A percentile compares a stretch with the other conserved stretches of the same genome.
Evolutionary conservation across 2,113 vertebrate species (phyloP).

Genomic region (Cheirogaleus medius): DNA sequence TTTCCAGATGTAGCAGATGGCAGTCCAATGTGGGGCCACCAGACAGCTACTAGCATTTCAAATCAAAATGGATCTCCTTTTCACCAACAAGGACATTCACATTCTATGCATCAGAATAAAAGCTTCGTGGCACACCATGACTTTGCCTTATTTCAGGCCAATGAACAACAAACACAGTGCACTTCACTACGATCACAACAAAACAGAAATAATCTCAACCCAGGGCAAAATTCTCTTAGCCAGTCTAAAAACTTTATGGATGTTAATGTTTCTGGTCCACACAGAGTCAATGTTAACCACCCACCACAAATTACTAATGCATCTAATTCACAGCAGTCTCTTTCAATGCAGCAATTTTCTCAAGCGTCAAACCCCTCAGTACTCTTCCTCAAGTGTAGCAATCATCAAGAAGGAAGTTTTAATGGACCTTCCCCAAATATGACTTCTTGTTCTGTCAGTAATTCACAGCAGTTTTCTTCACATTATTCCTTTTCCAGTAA

Average conservation of each 20-base stretch:
- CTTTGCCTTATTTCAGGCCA: slow-evolving; percentile 94
- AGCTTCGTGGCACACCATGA: slow-evolving; percentile 90
- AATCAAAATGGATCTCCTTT: slow-evolving; percentile 90
- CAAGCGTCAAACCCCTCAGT: slow-evolving; percentile 86
- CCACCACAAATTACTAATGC: slow-evolving; percentile 85
- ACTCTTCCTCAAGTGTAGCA: slow-evolving; percentile 86
- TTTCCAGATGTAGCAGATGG: slow-evolving; percentile 93
- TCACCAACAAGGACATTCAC: slow-evolving; percentile 91
- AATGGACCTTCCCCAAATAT: slow-evolving; percentile 88
- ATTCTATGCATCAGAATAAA: slow-evolving; percentile 91
- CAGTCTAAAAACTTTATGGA: slow-evolving; percentile 92
- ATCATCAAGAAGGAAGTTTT: slow-evolving; percentile 86
- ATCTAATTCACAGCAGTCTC: slow-evolving; percentile 86
- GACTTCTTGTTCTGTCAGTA: slow-evolving; percentile 90
- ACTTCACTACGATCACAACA: slow-evolving; percentile 84
- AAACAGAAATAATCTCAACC: slow-evolving; percentile 85
- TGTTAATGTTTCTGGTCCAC: slow-evolving; percentile 85
- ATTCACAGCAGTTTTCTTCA: slow-evolving; percentile 88
- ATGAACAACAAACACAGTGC: slow-evolving; percentile 88
- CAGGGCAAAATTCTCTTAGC: slow-evolving; percentile 85
- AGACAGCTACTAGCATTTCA: slow-evolving; percentile 85
- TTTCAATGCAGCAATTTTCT: slow-evolving; percentile 88
- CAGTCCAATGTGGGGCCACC: slow-evolving; percentile 97
- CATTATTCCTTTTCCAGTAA: slow-evolving; percentile 93
- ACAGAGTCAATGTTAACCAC: slow-evolving; percentile 86